Evolutionary conservation across 2,888 invertebrate genomes (phyloP), one percentile per base, ranked within the genome.

Genomic region (Cryptops parisi): DNA sequence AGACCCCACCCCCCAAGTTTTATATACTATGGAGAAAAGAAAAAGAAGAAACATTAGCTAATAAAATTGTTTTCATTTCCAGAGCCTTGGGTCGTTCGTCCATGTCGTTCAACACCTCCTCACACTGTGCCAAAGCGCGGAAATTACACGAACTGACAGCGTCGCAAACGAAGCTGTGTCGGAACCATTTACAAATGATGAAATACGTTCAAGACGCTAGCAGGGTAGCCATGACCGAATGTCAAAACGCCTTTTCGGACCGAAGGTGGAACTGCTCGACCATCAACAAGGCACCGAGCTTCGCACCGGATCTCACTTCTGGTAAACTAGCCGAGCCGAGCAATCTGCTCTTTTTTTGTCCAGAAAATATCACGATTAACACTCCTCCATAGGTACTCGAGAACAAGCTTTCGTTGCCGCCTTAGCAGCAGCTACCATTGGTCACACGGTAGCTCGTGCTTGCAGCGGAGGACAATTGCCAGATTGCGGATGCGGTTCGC

Each of bases 371-470:
- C n/a, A n/a, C n/a, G n/a, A n/a, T n/a, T n/a, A n/a, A n/a, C n/a
- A n/a, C n/a, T n/a, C n/a, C n/a, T n/a, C n/a, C n/a, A n/a, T n/a
- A 87, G 88, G 86, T 49, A 87, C 87, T 17, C 75, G 84, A 56
- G 88, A 88, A 67, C 87, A 87, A 68, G 86, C 86, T 0, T 85
- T 82, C 67, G 84, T 86, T 23, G 84, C 86, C 69, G 84, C 85
- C 2, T 76, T 88, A 67, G 80, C 84, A 21, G 81, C 86, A 1
- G 86, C 87, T 1, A 79, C 86, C 19, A 71, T 87, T 45, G 77
- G 82, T 49, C 84, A 82, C 76, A 76, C 82, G 17, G 74, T 87
- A 60, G 81, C 85, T 4, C 76, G 82, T 57, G 84, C 84, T 26
- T 88, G 87, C 68, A 80, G 84, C 24, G 76, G 80, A 51, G 86